These are phyloP conservation scores for Drosophila kepulauana DNA, from an alignment of 1,140 invertebrate genomes.

Conservation along the genomic window DNA sequence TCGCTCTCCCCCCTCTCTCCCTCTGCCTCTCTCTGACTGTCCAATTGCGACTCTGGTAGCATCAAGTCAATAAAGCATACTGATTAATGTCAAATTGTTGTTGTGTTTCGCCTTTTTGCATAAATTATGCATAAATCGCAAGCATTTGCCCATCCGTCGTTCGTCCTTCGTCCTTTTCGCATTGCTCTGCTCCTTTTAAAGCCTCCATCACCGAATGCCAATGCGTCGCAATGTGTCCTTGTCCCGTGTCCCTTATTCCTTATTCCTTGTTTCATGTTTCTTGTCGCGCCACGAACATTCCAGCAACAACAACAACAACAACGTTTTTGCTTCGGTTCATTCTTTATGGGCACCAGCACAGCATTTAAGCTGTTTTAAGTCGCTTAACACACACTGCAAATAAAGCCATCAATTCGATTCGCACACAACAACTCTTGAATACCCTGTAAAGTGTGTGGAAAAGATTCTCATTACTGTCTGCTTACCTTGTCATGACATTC, in stretches of 20 bases:
- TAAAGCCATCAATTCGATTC: conserved; percentile 21
- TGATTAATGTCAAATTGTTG: conserved; percentile 73
- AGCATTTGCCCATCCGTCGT: conserved; percentile 38
- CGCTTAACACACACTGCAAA: conserved; percentile 53
- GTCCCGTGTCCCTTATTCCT: not conserved
- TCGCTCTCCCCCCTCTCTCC: conserved; percentile 8
- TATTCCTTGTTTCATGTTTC: not conserved
- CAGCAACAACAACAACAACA: not conserved
- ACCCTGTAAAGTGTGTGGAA: conserved; percentile 12
- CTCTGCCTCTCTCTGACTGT: conserved; percentile 26
- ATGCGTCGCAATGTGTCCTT: conserved; percentile 31
- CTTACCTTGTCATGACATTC: not conserved
- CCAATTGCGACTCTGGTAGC: conserved; percentile 19
- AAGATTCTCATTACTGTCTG: not conserved
- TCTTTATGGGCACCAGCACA: conserved; percentile 16
- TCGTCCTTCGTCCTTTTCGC: conserved; percentile 19
- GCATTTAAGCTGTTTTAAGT: conserved; percentile 73
- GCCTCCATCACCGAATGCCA: conserved; percentile 9
- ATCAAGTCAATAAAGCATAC: conserved; percentile 68
- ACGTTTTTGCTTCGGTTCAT: not conserved
- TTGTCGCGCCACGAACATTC: conserved; percentile 29
- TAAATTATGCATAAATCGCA: conserved; percentile 73
- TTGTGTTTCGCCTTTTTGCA: conserved; percentile 54
- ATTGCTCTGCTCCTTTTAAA: conserved; percentile 15
- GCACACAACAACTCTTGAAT: conserved; percentile 6